These are phyloP conservation scores for Desoria tigrina DNA, from an alignment of 2,888 invertebrate species.

Conservation along the genomic window DNA sequence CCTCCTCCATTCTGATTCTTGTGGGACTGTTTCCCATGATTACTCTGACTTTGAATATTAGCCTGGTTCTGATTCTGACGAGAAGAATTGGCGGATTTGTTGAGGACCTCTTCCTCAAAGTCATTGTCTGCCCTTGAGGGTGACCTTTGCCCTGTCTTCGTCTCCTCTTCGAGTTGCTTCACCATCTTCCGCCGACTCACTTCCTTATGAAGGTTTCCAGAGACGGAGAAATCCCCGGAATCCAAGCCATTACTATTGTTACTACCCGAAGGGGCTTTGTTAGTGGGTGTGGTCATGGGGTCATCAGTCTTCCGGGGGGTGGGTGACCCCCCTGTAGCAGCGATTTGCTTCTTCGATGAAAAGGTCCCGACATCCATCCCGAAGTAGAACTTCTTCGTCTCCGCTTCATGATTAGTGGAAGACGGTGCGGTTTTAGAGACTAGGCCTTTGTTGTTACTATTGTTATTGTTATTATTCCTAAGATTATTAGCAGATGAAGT, in stretches of 20 bases:
- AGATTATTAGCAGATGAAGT: conserved; percentile 27
- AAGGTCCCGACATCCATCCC: conserved; percentile 67
- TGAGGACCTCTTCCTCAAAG: background rate
- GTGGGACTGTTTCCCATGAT: too few species aligned
- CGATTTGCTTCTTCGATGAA: background rate
- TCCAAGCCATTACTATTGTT: too few species aligned
- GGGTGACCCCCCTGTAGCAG: background rate
- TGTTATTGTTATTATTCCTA: conserved; percentile 22
- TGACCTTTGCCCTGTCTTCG: background rate
- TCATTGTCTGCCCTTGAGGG: background rate
- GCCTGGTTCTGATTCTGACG: too few species aligned
- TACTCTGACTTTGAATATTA: too few species aligned
- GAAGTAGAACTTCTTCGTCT: conserved; percentile 70
- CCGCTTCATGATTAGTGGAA: conserved; percentile 17
- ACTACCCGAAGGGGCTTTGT: too few species aligned
- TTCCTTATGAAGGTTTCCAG: conserved; percentile 16
- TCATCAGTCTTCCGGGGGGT: conserved; percentile 13
- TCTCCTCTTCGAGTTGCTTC: conserved; percentile 2
- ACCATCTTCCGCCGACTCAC: conserved; percentile 17
- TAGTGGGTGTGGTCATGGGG: too few species aligned
- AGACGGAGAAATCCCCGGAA: conserved; percentile 19
- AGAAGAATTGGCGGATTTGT: too few species aligned
- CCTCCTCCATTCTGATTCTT: too few species aligned
- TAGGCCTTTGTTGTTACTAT: conserved; percentile 21
- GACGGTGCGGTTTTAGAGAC: too few species aligned